Evolutionary conservation across 2,888 invertebrate species (phyloP).

Genomic region (Yponomeuta evonymella): DNA sequence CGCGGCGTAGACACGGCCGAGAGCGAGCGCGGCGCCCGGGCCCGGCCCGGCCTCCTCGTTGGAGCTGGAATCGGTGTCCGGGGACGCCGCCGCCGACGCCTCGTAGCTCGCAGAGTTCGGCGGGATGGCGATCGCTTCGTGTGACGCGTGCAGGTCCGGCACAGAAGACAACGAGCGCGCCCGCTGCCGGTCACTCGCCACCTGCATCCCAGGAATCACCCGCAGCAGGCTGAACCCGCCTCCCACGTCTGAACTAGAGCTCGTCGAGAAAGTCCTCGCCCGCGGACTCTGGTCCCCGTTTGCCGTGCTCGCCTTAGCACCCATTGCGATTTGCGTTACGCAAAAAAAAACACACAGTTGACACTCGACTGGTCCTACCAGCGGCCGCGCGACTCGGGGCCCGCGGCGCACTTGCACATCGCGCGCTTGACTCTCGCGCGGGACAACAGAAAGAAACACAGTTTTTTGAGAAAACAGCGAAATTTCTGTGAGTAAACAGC

Average conservation of each 20-base stretch:
- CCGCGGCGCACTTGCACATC: slow-evolving; percentile 52
- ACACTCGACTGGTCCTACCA: slow-evolving; percentile 40
- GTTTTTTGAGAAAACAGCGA: slow-evolving; percentile 48
- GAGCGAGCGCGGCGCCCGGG: slow-evolving; percentile 71
- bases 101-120: slow-evolving; percentile 79
- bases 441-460: slow-evolving; percentile 45
- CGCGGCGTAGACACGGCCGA: slow-evolving; percentile 89
- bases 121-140: slow-evolving; percentile 79
- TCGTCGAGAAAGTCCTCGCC: slow-evolving; percentile 84
- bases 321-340: slow-evolving; percentile 79
- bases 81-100: slow-evolving; percentile 79
- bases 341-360: slow-evolving; percentile 53
- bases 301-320: slow-evolving; percentile 90
- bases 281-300: slow-evolving; percentile 85
- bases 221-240: slow-evolving; percentile 82
- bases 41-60: slow-evolving; percentile 78
- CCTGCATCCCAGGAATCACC: slow-evolving; percentile 82
- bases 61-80: slow-evolving; percentile 81
- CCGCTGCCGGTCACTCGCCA: slow-evolving; percentile 86
- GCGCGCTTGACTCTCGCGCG: slow-evolving; percentile 45
- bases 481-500: slow-evolving; percentile 65
- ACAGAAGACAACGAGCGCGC: slow-evolving; percentile 90
- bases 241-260: slow-evolving; percentile 80
- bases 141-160: slow-evolving; percentile 80
- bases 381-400: slow-evolving; percentile 17